These are phyloP conservation scores for Pyxicephalus adspersus DNA, from an alignment of 2,113 vertebrate genomes.

Conservation along the genomic window DNA sequence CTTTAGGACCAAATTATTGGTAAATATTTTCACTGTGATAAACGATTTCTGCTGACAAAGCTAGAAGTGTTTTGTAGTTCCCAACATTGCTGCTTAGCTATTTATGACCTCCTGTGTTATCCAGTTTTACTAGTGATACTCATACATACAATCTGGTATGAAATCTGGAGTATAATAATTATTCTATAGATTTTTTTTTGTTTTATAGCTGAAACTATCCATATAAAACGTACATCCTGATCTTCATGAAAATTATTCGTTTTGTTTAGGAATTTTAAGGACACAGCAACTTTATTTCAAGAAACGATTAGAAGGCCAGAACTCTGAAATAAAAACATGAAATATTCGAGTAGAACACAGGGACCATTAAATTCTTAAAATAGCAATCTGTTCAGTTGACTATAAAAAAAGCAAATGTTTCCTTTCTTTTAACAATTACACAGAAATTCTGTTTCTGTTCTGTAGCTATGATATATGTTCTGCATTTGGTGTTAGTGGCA, in stretches of 20 bases:
- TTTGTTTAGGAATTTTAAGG: neutral
- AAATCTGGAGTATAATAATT: too few relatives aligned
- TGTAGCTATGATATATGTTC: constrained; percentile 6
- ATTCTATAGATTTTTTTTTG: too few relatives aligned
- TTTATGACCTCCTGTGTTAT: too few relatives aligned
- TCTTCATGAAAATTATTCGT: neutral
- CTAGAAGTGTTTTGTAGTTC: too few relatives aligned
- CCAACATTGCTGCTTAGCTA: too few relatives aligned
- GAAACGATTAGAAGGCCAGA: constrained; percentile 2
- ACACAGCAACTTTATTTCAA: neutral
- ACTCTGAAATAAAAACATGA: neutral
- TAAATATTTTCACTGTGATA: too few relatives aligned
- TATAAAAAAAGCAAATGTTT: constrained; percentile 34
- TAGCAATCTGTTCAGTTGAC: constrained; percentile 14
- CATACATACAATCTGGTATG: too few relatives aligned
- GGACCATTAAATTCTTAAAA: constrained; percentile 24
- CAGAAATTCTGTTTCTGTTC: constrained; percentile 8
- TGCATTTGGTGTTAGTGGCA: neutral
- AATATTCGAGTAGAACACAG: neutral
- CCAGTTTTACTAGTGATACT: too few relatives aligned
- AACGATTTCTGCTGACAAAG: too few relatives aligned
- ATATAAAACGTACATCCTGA: too few relatives aligned
- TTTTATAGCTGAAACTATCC: too few relatives aligned
- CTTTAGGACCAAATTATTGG: too few relatives aligned
- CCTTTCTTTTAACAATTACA: constrained; percentile 25